Evolutionary conservation across 2,113 vertebrate genomes (phyloP), one percentile per base, ranked within the genome.

Genomic region (Protobothrops flavoviridis): DNA sequence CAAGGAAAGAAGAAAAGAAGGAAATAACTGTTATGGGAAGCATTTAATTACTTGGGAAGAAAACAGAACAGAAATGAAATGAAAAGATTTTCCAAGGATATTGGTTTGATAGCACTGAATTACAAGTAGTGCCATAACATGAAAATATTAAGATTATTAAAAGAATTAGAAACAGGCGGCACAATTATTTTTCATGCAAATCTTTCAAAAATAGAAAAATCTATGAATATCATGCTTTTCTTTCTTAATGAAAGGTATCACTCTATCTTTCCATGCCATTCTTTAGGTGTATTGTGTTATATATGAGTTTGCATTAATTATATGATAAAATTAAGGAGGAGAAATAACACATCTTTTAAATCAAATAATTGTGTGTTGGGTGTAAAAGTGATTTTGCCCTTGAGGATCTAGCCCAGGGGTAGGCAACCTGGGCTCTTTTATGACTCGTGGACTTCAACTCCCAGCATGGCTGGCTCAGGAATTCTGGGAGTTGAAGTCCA

Each of bases 1-100:
- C 26, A 91, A 91, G 29, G 15, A 55, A 91, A 92, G 93, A 59
- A 90, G 5, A 5, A 89, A 17, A 15, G 64, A 88, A 5, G 91
- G 48, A 74, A 94, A 94, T n/a, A 91, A 92, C 93, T 94, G 24
- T 90, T 94, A 95, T 87, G 88, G 94, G 96, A 97, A 96, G 96
- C 95, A 96, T 95, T 97, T 91, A 89, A 96, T 89, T 56, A 10
- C 74, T 92, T 94, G 90, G 90, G 96, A 17, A 43, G 92, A 94
- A 94, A 13, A 50, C 39, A 96, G 94, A 93, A 59, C 50, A 96
- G 94, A 94, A 59, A 0, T 43, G 29, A 90, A 87, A 94, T 91
- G 2, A 13, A 95, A 95, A 88, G 23, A 56, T 88, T 88, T 90
- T 24, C 94, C n/a, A 92, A 95, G 96, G 26, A 5, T 90, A 23